A percentile compares a stretch with the other conserved stretches of the same genome.
Conservation (phyloP, 2,797 vertebrate species). For the Brotogeris chrysoptera region DNA sequence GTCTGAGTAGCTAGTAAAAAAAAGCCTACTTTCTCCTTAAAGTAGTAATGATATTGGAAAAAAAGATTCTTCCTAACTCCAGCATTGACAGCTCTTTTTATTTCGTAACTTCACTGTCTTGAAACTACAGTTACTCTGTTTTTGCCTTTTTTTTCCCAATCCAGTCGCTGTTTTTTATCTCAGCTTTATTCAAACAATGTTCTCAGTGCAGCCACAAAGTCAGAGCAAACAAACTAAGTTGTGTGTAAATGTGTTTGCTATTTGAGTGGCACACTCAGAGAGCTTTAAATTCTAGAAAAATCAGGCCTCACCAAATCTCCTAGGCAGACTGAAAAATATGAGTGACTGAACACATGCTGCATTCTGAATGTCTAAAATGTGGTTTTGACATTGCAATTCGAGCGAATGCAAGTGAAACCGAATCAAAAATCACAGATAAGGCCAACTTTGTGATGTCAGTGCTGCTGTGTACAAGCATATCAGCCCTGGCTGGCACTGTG, state of each 20-base stretch:
- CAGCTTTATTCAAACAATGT: background rate
- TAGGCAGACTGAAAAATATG: background rate
- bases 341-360: background rate
- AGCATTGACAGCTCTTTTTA: background rate
- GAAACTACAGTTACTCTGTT: background rate
- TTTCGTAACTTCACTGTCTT: background rate
- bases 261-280: background rate
- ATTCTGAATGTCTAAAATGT: background rate
- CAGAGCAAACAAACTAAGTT: background rate
- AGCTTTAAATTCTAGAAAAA: background rate
- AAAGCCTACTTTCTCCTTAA: background rate
- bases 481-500: background rate
- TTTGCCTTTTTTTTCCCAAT: background rate
- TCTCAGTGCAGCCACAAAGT: background rate
- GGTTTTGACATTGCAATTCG: background rate
- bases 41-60: background rate
- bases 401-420: background rate
- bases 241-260: background rate
- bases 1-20: background rate
- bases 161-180: background rate
- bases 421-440: background rate
- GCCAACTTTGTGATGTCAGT: background rate
- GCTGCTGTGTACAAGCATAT: background rate
- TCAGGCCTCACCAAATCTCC: background rate
- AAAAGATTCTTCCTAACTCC: background rate